Conservation (phyloP, 2,113 vertebrate genomes). For the Polypterus senegalus region DNA sequence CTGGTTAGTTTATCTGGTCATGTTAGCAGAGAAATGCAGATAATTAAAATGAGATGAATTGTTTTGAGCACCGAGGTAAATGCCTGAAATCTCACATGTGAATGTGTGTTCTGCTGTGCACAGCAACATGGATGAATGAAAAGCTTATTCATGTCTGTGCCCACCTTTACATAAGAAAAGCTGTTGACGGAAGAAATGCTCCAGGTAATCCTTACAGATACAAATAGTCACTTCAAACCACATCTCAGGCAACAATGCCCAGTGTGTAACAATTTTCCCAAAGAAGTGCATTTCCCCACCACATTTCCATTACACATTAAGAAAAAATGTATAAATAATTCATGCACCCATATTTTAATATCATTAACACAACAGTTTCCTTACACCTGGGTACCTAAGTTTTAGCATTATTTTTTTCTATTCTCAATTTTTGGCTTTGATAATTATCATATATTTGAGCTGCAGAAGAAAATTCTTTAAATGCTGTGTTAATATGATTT, state of each 20-base stretch:
- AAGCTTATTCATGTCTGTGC: too few relatives aligned
- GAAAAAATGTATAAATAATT: constrained; percentile 77
- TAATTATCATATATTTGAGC: constrained; percentile 3
- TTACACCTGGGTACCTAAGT: constrained; percentile 60
- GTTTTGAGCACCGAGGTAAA: not conserved
- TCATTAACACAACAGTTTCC: constrained; percentile 49
- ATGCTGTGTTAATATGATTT: not conserved
- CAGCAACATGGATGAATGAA: too few relatives aligned
- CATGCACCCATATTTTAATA: constrained; percentile 63
- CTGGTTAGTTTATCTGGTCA: not conserved
- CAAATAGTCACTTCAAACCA: constrained; percentile 5
- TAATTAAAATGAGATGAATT: not conserved
- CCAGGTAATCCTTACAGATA: constrained; percentile 21
- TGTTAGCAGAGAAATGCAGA: not conserved
- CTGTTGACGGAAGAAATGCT: too few relatives aligned
- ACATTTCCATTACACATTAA: constrained; percentile 74
- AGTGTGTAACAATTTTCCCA: constrained; percentile 54
- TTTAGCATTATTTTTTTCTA: constrained; percentile 31
- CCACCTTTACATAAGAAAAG: too few relatives aligned
- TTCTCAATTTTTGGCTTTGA: not conserved
- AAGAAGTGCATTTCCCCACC: constrained; percentile 54
- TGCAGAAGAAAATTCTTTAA: not conserved
- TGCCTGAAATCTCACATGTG: too few relatives aligned
- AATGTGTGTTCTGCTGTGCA: too few relatives aligned
- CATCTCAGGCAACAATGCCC: constrained; percentile 48